Evolutionary conservation across 1,140 invertebrate species (phyloP), one percentile per base, ranked within the genome.

Genomic region (Ectropis grisescens): DNA sequence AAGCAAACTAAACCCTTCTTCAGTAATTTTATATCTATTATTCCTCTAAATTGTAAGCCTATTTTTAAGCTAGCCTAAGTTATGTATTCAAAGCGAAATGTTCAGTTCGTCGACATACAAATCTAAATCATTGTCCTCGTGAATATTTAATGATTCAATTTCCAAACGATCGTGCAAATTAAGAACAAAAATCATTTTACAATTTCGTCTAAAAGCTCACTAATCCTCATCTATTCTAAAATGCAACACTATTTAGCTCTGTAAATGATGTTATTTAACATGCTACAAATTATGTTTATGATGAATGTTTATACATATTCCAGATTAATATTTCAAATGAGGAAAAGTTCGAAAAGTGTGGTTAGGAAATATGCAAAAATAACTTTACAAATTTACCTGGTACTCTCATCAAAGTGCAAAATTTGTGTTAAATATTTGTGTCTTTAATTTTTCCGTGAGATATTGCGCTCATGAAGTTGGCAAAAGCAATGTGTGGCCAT

Each of bases 171-270:
- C 55, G 60, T 68, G 64, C 64, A 68, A 43, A 37, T 35, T 33
- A 45, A 48, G 31, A 50, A 58, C 10, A 36, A 36, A 41, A 33
- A 22, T 14, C 28, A 28, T 46, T 29, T 27, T 26, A 33, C 26
- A 33, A 44, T 43, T 37, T 50, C 36, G 9, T 51, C 60, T 65
- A 68, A 50, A 65, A 68, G 58, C 58, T 43, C 51, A 50, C 53
- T 64, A 48, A 32, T 53, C 40, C 33, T 52, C 37, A 47, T 39
- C 51, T 60, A 62, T 47, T 45, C 54, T 61, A 64, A 52, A 26
- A 47, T 61, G 47, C 53, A 44, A 37, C 11, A 47, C 59, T 58
- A 60, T 53, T 40, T 38, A 54, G 49, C 50, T 28, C 37, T 27
- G 2, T 13, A 25, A 29, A 45, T 57, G 42, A 52, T 53, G 44